A percentile compares a stretch with the other conserved stretches of the same genome.
Conservation (phyloP, 1,140 invertebrate genomes). For the Lutraria rhynchaena region DNA sequence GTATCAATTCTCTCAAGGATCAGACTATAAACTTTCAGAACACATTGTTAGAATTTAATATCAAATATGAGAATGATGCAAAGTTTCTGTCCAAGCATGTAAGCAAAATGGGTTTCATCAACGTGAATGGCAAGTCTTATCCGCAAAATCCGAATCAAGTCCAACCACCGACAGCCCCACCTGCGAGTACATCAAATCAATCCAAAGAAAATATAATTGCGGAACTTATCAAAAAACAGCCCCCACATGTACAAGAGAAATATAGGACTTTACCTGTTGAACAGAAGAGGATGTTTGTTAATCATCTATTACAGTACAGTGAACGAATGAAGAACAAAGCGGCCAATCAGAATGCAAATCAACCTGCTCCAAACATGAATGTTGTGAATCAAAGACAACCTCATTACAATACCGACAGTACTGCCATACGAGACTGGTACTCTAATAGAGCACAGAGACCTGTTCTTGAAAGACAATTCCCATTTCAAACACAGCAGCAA, state of each 20-base stretch:
- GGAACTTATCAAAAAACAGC: conserved; percentile 38
- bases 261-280: conserved; percentile 27
- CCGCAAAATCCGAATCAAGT: conserved; percentile 37
- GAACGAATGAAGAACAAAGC: neutral
- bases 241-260: conserved; percentile 22
- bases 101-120: conserved; percentile 68
- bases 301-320: conserved; percentile 17
- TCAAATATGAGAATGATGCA: conserved; percentile 67
- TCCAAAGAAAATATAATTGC: conserved; percentile 39
- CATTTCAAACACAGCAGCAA: neutral
- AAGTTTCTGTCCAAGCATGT: conserved; percentile 62
- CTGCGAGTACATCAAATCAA: neutral
- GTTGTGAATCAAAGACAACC: too few species aligned
- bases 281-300: conserved; percentile 31
- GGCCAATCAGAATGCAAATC: neutral
- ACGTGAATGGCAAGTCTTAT: conserved; percentile 69
- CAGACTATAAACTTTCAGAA: conserved; percentile 66
- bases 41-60: conserved; percentile 63
- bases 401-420: too few species aligned
- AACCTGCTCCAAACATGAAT: too few species aligned
- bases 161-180: conserved; percentile 8
- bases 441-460: too few species aligned
- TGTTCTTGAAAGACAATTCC: neutral
- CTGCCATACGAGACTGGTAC: too few species aligned
- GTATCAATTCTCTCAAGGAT: conserved; percentile 76